A percentile compares a stretch with the other conserved stretches of the same genome.
These are phyloP conservation scores for Oligia strigilis DNA, from an alignment of 2,888 invertebrate genomes.

Conservation along the genomic window DNA sequence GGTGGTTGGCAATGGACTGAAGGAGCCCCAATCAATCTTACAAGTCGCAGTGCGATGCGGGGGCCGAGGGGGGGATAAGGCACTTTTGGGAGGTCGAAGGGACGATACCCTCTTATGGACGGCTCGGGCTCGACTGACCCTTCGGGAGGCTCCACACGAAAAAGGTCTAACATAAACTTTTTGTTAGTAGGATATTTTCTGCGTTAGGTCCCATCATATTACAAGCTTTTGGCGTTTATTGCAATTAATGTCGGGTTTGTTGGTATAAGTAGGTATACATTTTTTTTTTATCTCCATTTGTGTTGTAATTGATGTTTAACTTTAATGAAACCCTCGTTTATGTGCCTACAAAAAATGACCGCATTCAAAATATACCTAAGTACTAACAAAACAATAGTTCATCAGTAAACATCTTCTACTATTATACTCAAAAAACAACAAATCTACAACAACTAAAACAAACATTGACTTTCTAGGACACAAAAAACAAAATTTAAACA, in stretches of 20 bases:
- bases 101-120: conserved; percentile 89
- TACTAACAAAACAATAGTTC: background rate
- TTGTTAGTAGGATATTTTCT: conserved; percentile 78
- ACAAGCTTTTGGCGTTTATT: conserved; percentile 62
- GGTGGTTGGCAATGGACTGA: conserved; percentile 90
- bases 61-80: conserved; percentile 71
- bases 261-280: background rate
- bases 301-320: conserved; percentile 16
- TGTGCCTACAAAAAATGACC: background rate
- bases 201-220: conserved; percentile 64
- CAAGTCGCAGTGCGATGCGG: conserved; percentile 87
- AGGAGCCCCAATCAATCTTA: conserved; percentile 91
- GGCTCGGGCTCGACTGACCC: conserved; percentile 83
- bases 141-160: conserved; percentile 79
- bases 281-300: conserved; percentile 24
- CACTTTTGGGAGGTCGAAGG: conserved; percentile 84
- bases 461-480: conserved; percentile 14
- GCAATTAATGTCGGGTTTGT: conserved; percentile 58
- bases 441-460: background rate
- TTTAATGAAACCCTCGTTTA: background rate
- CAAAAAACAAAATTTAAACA: conserved; percentile 35
- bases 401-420: background rate
- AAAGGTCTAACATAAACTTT: conserved; percentile 86
- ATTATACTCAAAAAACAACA: background rate
- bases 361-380: background rate